phyloP scores from a whole-genome alignment of 2,797 vertebrate genomes.

The Eulemur coronatus region DNA sequence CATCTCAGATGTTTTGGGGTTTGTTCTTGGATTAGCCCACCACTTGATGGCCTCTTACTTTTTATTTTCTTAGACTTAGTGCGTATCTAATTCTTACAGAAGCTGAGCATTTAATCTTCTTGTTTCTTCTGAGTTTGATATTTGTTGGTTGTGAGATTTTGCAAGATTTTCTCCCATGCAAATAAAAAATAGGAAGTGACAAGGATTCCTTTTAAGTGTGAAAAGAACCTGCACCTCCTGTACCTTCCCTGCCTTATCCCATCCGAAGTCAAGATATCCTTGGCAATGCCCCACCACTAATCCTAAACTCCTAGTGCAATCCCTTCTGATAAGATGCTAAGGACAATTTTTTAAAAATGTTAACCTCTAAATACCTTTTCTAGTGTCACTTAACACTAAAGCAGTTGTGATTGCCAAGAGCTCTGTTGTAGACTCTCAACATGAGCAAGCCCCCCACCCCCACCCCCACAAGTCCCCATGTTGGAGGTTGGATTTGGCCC shows the following conservation, averaged over 20 bases:
- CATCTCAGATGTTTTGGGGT: fast-evolving
- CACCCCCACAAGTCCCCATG: background rate
- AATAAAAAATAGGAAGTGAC: background rate
- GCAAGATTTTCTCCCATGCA: background rate
- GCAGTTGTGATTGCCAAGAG: background rate
- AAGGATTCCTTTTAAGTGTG: background rate
- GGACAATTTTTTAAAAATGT: background rate
- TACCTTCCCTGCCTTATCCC: background rate
- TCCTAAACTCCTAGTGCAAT: background rate
- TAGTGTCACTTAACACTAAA: background rate
- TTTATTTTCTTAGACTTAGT: background rate
- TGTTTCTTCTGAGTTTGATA: background rate
- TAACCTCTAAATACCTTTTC: background rate
- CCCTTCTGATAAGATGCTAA: background rate
- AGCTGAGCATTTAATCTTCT: background rate
- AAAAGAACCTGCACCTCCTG: background rate
- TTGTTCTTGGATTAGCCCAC: background rate
- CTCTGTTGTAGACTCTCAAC: background rate
- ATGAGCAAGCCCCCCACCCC: background rate
- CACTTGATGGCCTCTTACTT: background rate
- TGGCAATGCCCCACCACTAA: background rate
- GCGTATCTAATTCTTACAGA: background rate
- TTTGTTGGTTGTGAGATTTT: background rate
- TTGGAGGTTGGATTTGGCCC: background rate
- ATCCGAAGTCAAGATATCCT: background rate